Evolutionary conservation across 2,113 vertebrate species (phyloP).

Genomic region (Odontophorus gujanensis): DNA sequence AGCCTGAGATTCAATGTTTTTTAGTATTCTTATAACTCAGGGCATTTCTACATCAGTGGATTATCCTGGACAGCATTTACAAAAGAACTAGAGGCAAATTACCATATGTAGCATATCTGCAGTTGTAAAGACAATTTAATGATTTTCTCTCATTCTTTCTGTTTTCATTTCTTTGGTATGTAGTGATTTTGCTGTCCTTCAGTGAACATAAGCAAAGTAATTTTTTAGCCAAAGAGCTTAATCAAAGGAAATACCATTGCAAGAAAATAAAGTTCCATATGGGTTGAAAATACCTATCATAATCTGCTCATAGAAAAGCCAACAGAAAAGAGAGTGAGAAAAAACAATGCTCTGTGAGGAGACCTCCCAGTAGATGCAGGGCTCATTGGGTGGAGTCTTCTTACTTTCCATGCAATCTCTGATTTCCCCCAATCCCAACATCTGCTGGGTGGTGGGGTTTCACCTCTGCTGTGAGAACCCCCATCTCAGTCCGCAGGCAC

Average conservation of each 20-base stretch:
- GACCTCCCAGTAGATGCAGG: no score
- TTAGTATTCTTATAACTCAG: not conserved
- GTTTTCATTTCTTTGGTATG: conserved; percentile 14
- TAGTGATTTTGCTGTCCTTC: conserved; percentile 18
- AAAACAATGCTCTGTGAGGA: not conserved
- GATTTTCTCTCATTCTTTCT: not conserved
- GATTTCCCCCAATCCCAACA: not conserved
- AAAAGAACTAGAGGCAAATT: conserved; percentile 31
- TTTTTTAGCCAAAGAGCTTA: conserved; percentile 26
- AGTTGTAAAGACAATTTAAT: conserved; percentile 21
- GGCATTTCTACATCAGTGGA: conserved; percentile 19
- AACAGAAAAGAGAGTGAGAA: not conserved
- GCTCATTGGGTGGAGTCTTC: not conserved
- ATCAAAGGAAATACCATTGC: not conserved
- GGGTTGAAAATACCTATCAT: conserved; percentile 24
- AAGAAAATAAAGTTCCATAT: not conserved
- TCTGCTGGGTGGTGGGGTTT: no score
- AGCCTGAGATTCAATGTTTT: not conserved
- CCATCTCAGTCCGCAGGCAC: not conserved
- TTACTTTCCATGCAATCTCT: not conserved
- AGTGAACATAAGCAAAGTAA: not conserved
- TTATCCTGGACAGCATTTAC: conserved; percentile 33
- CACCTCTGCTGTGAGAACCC: not conserved
- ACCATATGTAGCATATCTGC: not conserved
- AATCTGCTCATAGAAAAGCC: not conserved